Conservation (phyloP, 2,888 invertebrate genomes). For the Orchestes rusci region DNA sequence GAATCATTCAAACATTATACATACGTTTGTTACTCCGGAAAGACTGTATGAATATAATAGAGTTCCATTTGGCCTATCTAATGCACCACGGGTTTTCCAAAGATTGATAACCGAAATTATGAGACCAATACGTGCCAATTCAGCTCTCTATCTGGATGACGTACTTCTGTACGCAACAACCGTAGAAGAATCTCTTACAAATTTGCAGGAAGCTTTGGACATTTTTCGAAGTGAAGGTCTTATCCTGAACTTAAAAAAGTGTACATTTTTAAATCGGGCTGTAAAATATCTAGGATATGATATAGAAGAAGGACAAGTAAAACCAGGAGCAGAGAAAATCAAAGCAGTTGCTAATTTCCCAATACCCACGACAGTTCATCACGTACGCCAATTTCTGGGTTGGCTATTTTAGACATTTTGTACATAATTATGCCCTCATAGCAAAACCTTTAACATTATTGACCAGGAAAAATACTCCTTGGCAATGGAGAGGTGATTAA, state of each 20-base stretch:
- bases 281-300: slow-evolving; percentile 25
- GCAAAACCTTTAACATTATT: slow-evolving; percentile 28
- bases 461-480: slow-evolving; percentile 20
- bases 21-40: slow-evolving; percentile 24
- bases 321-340: slow-evolving; percentile 29
- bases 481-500: slow-evolving; percentile 20
- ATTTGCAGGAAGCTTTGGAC: slow-evolving; percentile 15
- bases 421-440: slow-evolving; percentile 28
- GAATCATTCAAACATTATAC: slow-evolving; percentile 20
- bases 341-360: slow-evolving; percentile 28
- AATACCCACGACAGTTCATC: slow-evolving; percentile 26
- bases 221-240: slow-evolving; percentile 21
- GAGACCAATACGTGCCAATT: slow-evolving; percentile 8
- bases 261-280: slow-evolving; percentile 18
- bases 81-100: slow-evolving; percentile 25
- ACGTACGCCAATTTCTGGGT: slow-evolving; percentile 33
- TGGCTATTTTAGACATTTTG: slow-evolving; percentile 28
- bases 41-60: slow-evolving; percentile 24
- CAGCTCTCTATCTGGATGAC: slow-evolving; percentile 24
- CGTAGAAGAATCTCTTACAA: slow-evolving; percentile 12
- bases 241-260: slow-evolving; percentile 24
- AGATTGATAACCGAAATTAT: slow-evolving; percentile 24
- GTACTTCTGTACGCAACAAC: slow-evolving; percentile 17
- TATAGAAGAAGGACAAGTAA: slow-evolving; percentile 18
- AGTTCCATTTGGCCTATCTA: slow-evolving; percentile 23